These are phyloP conservation scores for Dryocosmus kuriphilus DNA, from an alignment of 2,888 invertebrate species.

Conservation along the genomic window DNA sequence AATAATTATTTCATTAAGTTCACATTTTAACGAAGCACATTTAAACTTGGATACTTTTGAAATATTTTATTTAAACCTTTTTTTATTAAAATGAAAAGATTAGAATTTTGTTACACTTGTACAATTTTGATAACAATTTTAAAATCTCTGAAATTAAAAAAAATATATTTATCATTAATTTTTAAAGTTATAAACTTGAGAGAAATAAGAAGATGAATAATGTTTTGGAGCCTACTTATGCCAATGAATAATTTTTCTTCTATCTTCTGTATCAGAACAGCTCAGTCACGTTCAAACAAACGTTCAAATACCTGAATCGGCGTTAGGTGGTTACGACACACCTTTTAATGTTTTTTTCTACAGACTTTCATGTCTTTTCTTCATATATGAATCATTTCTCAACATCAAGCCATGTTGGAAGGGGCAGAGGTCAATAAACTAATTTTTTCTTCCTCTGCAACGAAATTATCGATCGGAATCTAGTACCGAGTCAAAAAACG, in stretches of 20 bases:
- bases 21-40: too few relatives aligned
- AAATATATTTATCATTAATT: too few relatives aligned
- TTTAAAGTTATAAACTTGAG: too few relatives aligned
- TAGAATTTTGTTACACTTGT: too few relatives aligned
- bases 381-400: constrained; percentile 1
- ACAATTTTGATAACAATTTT: too few relatives aligned
- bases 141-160: too few relatives aligned
- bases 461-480: not conserved
- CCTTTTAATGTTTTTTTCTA: constrained; percentile 6
- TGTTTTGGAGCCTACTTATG: not conserved
- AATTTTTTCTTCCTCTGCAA: not conserved
- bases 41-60: too few relatives aligned
- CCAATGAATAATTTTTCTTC: not conserved
- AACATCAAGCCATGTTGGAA: not conserved
- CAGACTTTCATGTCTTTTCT: too few relatives aligned
- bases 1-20: too few relatives aligned
- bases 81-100: too few relatives aligned
- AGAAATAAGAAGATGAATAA: not conserved
- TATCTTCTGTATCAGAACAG: not conserved
- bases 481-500: too few relatives aligned
- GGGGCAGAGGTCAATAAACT: not conserved
- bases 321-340: not conserved
- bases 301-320: not conserved
- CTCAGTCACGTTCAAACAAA: not conserved
- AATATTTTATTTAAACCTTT: too few relatives aligned